Conservation (phyloP, 2,797 vertebrate species). For the Garrulus glandarius region DNA sequence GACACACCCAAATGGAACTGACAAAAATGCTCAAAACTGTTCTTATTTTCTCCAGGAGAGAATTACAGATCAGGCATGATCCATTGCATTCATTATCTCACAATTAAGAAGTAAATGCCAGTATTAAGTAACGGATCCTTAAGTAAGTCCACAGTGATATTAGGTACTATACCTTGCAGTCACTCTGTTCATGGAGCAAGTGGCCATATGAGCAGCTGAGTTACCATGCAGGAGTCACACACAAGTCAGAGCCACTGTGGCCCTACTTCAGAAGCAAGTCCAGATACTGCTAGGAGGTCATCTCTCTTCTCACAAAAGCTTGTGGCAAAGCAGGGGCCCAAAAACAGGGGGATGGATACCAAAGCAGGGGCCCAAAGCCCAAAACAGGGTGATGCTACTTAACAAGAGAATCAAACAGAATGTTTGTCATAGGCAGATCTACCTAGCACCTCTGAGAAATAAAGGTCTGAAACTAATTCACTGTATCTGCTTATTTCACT, state of each 20-base stretch:
- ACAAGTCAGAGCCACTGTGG: background rate
- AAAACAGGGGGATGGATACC: background rate
- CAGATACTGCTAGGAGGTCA: background rate
- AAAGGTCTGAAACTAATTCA: background rate
- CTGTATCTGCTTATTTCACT: background rate
- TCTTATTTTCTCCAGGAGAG: background rate
- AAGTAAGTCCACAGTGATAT: background rate
- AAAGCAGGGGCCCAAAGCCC: background rate
- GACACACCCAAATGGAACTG: background rate
- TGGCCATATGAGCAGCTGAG: background rate
- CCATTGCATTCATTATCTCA: background rate
- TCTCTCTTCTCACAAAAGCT: background rate
- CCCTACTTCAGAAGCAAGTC: background rate
- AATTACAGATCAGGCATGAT: background rate
- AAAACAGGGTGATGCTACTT: background rate
- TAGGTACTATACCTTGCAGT: background rate
- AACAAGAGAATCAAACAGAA: background rate
- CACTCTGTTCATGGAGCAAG: background rate
- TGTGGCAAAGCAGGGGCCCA: background rate
- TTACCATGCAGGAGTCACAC: background rate
- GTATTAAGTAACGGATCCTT: background rate
- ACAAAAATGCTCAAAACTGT: background rate
- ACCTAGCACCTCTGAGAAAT: background rate
- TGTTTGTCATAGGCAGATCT: background rate
- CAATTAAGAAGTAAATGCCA: background rate